These are phyloP conservation scores for Poecilobothrus nobilitatus DNA, from an alignment of 2,888 invertebrate species.

Conservation along the genomic window DNA sequence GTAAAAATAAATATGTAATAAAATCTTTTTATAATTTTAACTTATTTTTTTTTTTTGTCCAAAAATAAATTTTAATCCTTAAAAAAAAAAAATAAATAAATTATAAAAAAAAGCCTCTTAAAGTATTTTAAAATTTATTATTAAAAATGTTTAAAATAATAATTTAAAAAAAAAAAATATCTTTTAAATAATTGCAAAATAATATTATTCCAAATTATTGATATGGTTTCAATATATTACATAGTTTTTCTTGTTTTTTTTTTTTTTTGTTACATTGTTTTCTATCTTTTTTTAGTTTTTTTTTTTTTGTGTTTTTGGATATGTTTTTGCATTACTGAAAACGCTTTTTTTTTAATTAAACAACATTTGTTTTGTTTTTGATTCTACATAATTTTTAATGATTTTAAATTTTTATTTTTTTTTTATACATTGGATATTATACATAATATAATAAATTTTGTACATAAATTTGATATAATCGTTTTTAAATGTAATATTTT, in stretches of 20 bases:
- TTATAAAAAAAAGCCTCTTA: too few species aligned
- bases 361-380: neutral
- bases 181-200: neutral
- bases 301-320: neutral
- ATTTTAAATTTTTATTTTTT: neutral
- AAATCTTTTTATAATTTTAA: too few species aligned
- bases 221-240: neutral
- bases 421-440: neutral
- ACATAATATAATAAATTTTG: neutral
- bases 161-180: too few species aligned
- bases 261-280: neutral
- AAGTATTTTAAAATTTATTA: too few species aligned
- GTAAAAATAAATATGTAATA: too few species aligned
- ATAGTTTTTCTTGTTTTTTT: neutral
- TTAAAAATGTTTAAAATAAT: too few species aligned
- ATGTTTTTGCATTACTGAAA: neutral
- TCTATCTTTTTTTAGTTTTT: neutral
- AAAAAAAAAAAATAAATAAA: too few species aligned
- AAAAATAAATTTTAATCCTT: too few species aligned
- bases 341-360: neutral
- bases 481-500: neutral
- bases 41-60: too few species aligned
- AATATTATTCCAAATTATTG: neutral
- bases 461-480: conserved; percentile 2
- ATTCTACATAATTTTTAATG: neutral